Conservation (phyloP, 2,888 invertebrate genomes). For the Petrolisthes cinctipes region DNA sequence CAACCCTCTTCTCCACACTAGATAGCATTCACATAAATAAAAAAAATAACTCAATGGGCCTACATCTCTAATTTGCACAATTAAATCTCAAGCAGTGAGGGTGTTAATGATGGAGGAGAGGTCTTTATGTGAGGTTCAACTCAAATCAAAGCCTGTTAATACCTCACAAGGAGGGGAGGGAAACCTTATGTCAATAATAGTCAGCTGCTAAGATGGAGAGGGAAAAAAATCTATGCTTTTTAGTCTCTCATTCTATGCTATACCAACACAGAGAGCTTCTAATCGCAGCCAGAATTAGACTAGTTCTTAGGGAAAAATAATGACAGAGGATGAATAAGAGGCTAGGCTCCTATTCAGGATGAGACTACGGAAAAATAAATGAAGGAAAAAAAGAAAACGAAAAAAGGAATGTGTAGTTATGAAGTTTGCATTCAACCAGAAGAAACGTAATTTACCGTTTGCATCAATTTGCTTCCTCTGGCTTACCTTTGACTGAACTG, state of each 20-base stretch:
- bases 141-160: not conserved
- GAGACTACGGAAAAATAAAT: not conserved
- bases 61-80: not conserved
- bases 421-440: slow-evolving; percentile 23
- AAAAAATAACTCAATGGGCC: not conserved
- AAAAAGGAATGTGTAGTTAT: not conserved
- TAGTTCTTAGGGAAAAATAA: not conserved
- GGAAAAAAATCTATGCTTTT: not conserved
- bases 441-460: slow-evolving; percentile 21
- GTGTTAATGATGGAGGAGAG: no score
- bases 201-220: no score
- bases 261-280: not conserved
- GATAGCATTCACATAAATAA: not conserved
- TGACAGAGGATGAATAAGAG: not conserved
- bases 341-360: not conserved
- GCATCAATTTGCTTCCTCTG: not conserved
- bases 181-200: no score
- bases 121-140: not conserved
- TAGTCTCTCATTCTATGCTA: not conserved
- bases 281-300: not conserved
- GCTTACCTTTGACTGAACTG: slow-evolving; percentile 56
- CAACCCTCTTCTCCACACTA: not conserved
- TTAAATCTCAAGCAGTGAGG: no score
- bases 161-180: no score
- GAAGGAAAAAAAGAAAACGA: not conserved